Base-by-base conservation (phyloP, 2,113 vertebrate species). In the Tor tambroides region DNA sequence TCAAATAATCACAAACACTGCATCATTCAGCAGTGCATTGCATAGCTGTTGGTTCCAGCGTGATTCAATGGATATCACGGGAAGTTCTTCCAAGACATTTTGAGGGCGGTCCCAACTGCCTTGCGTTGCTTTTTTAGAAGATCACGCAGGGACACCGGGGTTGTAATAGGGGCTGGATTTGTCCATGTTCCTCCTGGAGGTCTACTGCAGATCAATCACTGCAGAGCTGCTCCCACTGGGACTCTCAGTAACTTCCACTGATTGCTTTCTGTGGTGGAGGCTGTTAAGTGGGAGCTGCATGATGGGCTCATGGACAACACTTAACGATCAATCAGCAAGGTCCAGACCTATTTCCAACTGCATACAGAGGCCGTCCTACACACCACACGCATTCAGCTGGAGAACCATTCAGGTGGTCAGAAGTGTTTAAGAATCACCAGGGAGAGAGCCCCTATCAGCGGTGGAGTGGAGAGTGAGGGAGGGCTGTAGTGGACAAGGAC, bases 261-360 rank as follows among this genome's bases (percentile, higher is more conserved):
- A 95, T 95, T 95, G 93, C 94, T 94, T 93, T 95, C 93, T 94
- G 93, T 92, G 90, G 94, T 93, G 90, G 92, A 90, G 92, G 93
- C 92, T 91, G 93, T 95, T 95, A 94, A 95, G 95, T 94, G 93
- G 77, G 92, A 94, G 92, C 87, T 90, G 91, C 89, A 92, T 92
- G 90, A 94, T 94, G 93, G 94, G 93, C 92, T 95, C 91, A 94
- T 92, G 94, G 94, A 95, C 94, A 94, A 95, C 94, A 95, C 94
- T 95, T 95, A 95, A 95, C 93, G 94, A 95, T 95, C 94, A 95
- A 95, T 95, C 94, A 94, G 94, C 91, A 69, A 87, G 72, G 93
- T 92, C 88, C 92, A 92, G 90, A 89, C 92, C 93, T 92, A 91
- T 93, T 93, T 91, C 92, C 91, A 89, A 92, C 91, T 92, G 93